Conservation (phyloP, 92 coral and sea anemone species). For the Epizoanthus stellaris region DNA sequence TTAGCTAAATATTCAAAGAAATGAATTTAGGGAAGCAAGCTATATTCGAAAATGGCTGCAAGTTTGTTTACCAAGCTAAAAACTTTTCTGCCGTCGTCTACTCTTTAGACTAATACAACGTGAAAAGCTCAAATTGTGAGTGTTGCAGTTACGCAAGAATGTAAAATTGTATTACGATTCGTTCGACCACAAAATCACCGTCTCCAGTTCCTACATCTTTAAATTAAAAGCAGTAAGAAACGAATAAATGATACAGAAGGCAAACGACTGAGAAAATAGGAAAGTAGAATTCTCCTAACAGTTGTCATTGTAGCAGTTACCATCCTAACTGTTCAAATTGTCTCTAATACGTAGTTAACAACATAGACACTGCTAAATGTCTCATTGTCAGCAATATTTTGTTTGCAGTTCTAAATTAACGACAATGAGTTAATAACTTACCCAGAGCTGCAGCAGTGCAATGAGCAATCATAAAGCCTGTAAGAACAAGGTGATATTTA, state of each 20-base stretch:
- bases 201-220: not conserved
- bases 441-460: constrained; percentile 25
- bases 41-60: no score
- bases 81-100: not conserved
- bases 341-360: no score
- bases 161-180: no score
- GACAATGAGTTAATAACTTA: not conserved
- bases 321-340: not conserved
- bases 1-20: no score
- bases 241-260: no score
- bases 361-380: no score
- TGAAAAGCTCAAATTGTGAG: no score
- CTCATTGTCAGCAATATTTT: no score
- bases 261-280: not conserved
- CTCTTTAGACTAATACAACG: not conserved
- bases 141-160: no score
- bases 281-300: not conserved
- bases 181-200: no score
- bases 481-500: not conserved
- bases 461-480: constrained; percentile 32
- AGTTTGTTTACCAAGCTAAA: not conserved
- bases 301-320: not conserved
- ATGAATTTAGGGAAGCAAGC: no score
- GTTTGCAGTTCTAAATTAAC: not conserved
- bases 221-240: no score